Evolutionary conservation across 1,140 invertebrate genomes (phyloP).

Genomic region (Bombus waltoni): DNA sequence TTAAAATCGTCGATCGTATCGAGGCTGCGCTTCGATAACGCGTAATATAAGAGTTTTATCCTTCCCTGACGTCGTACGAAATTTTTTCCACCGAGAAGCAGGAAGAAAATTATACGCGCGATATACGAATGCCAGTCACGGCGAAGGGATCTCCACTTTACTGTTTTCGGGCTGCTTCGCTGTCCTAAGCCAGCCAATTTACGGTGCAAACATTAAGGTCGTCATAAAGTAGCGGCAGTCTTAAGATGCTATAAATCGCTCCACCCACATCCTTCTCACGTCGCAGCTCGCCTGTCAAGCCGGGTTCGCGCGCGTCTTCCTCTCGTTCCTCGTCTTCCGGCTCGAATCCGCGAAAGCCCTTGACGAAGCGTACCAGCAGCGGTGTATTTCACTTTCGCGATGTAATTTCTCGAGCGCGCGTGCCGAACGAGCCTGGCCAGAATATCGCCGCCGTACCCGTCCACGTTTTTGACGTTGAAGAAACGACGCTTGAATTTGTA

Average conservation of each 20-base stretch:
- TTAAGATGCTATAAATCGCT: constrained; percentile 67
- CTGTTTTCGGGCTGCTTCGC: constrained; percentile 60
- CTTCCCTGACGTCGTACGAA: background rate
- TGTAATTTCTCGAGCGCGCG: constrained; percentile 40
- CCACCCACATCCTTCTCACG: constrained; percentile 32
- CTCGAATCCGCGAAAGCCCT: constrained; percentile 34
- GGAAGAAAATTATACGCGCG: constrained; percentile 49
- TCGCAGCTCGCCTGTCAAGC: constrained; percentile 17
- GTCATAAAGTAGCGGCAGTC: constrained; percentile 68
- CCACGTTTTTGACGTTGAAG: background rate
- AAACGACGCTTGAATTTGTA: background rate
- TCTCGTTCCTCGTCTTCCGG: background rate
- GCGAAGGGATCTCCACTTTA: constrained; percentile 52
- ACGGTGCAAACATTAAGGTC: constrained; percentile 71
- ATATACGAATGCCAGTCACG: constrained; percentile 47
- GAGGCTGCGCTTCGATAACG: too few relatives aligned
- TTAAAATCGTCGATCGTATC: background rate
- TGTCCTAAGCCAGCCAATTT: constrained; percentile 66
- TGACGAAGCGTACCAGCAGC: background rate
- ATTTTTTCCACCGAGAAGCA: background rate
- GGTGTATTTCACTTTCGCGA: constrained; percentile 62
- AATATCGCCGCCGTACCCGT: background rate
- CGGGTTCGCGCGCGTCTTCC: constrained; percentile 6
- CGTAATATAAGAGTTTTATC: too few relatives aligned
- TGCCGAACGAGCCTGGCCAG: background rate